Base-by-base conservation (phyloP, 2,888 invertebrate genomes). In the Zhengitettix transpicula region DNA sequence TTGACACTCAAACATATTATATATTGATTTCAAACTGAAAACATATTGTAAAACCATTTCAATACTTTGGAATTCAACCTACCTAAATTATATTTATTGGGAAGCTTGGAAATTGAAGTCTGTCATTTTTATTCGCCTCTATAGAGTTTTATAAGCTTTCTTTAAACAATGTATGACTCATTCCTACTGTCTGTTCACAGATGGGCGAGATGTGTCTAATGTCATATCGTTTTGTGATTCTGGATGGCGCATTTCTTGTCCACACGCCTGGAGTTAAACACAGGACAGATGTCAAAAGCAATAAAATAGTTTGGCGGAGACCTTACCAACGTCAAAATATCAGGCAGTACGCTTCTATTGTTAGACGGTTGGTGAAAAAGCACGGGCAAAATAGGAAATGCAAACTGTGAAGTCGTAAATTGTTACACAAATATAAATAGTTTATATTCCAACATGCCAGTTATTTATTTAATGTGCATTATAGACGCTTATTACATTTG, bases 121-220 rank as follows among this genome's bases (percentile, higher is more conserved):
- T 62, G 17, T 42, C 47, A 14, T 58, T 9, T 55, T 58, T 58
- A 53, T 44, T 28, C 14, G 14, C 52, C 9, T 28, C 14, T 57
- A 16, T 40, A 10, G 11, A 52, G 16, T 16, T 17, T 40, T 52
- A 17, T 56, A 52, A 28, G 55, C 47, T 15, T 57, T 14, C 3
- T 15, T 52, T 55, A 51, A 15, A 40, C 40, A 51, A 44, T 51
- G 40, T 52, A 60, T 16, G 15, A 47, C 10, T 41, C 17, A 55
- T 60, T 58, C 15, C 28, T 51, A 55, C 12, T 54, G 10, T 10
- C 8, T 40, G 42, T 54, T 52, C 67, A 1, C 72, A 87, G 87
- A 86, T 86, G 85, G 74, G 85, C 68, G 85, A 87, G 72, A 80
- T 87, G 77, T 87, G 87, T 70, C 79, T 87, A 63, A 76, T 82